Evolutionary conservation across 2,113 vertebrate species (phyloP), one percentile per base, ranked within the genome.

Genomic region (Gymnocephalus cernua): DNA sequence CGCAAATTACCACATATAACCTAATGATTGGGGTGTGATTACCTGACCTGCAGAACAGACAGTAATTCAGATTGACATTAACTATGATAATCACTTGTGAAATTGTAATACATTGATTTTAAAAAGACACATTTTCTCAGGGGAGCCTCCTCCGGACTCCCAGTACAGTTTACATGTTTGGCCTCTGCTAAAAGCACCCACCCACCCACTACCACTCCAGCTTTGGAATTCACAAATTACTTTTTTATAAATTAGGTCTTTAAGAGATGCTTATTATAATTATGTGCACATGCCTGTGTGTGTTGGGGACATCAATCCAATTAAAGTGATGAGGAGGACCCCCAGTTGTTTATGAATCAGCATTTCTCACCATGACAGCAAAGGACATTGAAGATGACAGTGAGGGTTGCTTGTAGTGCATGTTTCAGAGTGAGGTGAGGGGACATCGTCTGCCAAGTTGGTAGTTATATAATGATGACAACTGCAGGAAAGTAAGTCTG

Each of bases 361-460:
- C 74, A 18, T 75, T 63, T 87, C 67, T 74, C 32, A 44, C 57
- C 0, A 18, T 77, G 80, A 86, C 81, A 86, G 67, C 1, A 9
- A 71, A 89, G 88, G 87, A 88, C 83, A 80, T 51, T 18, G 9
- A 63, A 61, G 77, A 44, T 84, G 84, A 90, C 81, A 84, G 41
- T 32, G 14, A 64, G n/a, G 23, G n/a, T 21, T 72, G 86, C 89
- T 68, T 48, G 56, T 77, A 13, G 64, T 47, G 82, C 82, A 68
- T 72, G 56, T 74, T 83, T 79, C 27, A 35, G 35, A 74, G 58
- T 19, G 53, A 59, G 63, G 16, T 77, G 69, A 61, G 14, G 61
- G 32, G 59, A 68, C 78, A 45, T 16, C 0, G 61, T 69, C 25
- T 18, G 70, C 29, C 78, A 67, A 23, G 32, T 44, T 54, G 63